A percentile compares a stretch with the other conserved stretches of the same genome.
Evolutionary conservation across 2,113 vertebrate species (phyloP).

Genomic region (Setophaga coronata): DNA sequence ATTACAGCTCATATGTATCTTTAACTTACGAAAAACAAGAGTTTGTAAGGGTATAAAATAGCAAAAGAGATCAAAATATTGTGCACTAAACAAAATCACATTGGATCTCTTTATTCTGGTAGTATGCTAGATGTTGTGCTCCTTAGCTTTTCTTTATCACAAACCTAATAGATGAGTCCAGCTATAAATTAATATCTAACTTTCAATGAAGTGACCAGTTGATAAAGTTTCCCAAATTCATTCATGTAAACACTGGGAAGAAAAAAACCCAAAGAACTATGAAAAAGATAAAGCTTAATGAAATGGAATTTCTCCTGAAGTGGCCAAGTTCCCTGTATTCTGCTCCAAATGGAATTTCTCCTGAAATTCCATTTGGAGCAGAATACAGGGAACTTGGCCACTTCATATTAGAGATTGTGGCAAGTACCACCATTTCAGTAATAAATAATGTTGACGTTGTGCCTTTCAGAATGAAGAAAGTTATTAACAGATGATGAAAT

Average conservation of each 20-base stretch:
- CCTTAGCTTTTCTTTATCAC: not conserved
- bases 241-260: not conserved
- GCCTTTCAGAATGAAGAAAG: not conserved
- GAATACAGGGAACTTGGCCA: not conserved
- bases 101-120: not conserved
- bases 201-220: not conserved
- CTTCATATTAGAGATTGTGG: not conserved
- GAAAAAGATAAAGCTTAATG: not conserved
- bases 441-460: not conserved
- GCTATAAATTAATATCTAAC: not conserved
- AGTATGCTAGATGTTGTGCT: not conserved
- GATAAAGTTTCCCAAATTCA: not conserved
- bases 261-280: rapidly evolving
- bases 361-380: not conserved
- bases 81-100: not conserved
- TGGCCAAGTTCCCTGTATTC: too few relatives aligned
- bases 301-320: not conserved
- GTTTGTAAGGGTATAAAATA: not conserved
- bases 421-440: not conserved
- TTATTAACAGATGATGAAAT: not conserved
- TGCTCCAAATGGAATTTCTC: not conserved
- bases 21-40: not conserved
- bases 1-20: not conserved
- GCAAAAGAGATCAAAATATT: not conserved
- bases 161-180: not conserved